Evolutionary conservation across 2,888 invertebrate species (phyloP).

Genomic region (Microdon myrmicae): DNA sequence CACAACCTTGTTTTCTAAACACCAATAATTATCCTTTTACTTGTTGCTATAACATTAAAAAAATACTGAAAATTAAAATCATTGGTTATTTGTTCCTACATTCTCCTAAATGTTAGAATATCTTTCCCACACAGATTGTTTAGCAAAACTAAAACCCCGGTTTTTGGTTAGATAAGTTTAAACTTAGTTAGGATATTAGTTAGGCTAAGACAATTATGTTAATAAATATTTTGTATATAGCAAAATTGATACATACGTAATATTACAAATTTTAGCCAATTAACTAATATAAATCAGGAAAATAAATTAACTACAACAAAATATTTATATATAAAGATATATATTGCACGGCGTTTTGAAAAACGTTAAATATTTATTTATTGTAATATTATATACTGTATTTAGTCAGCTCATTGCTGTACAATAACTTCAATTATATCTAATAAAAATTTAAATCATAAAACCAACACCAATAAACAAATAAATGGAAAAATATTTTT

Average conservation of each 20-base stretch:
- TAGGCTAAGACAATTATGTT: constrained; percentile 13
- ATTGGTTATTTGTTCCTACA: too few relatives aligned
- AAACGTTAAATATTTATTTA: constrained; percentile 44
- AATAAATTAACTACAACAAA: constrained; percentile 11
- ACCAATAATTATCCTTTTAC: too few relatives aligned
- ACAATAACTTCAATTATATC: constrained; percentile 30
- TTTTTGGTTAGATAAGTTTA: constrained; percentile 3
- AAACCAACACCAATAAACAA: constrained; percentile 36
- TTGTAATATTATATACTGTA: too few relatives aligned
- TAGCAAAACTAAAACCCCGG: too few relatives aligned
- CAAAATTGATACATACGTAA: constrained; percentile 39
- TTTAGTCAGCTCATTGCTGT: constrained; percentile 25
- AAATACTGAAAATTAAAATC: too few relatives aligned
- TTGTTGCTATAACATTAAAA: too few relatives aligned
- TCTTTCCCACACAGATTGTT: too few relatives aligned
- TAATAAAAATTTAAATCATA: constrained; percentile 19
- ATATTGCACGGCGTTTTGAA: constrained; percentile 50
- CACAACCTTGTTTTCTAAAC: too few relatives aligned
- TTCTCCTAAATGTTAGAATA: too few relatives aligned
- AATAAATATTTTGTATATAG: constrained; percentile 19
- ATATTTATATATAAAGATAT: constrained; percentile 32
- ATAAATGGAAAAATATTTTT: constrained; percentile 36
- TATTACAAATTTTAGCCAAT: constrained; percentile 45
- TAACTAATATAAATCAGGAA: constrained; percentile 16
- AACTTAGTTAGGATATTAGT: not conserved